Conservation (phyloP, 2,888 invertebrate species). For the Aleiodes leptofemur region DNA sequence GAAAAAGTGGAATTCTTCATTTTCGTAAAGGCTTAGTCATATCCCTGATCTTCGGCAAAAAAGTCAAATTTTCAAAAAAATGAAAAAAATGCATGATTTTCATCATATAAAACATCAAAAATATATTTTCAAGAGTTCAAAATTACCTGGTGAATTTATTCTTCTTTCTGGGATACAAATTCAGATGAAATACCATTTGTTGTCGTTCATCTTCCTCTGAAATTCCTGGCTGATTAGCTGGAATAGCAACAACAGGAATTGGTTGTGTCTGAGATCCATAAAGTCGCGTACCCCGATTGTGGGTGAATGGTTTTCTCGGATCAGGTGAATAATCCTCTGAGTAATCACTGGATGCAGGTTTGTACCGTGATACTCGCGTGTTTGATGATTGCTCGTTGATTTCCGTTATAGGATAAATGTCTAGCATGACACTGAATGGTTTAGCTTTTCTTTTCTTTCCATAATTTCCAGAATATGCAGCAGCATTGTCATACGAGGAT, state of each 20-base stretch:
- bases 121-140: neutral
- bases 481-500: slow-evolving; percentile 58
- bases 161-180: slow-evolving; percentile 79
- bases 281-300: slow-evolving; percentile 60
- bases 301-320: slow-evolving; percentile 58
- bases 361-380: slow-evolving; percentile 60
- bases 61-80: too few species aligned
- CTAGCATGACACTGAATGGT: slow-evolving; percentile 82
- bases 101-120: too few species aligned
- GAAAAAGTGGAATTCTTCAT: too few species aligned
- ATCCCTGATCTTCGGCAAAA: too few species aligned
- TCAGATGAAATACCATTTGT: slow-evolving; percentile 82
- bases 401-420: slow-evolving; percentile 79
- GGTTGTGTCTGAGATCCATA: slow-evolving; percentile 54
- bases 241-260: slow-evolving; percentile 58
- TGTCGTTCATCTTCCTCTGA: slow-evolving; percentile 73
- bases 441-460: slow-evolving; percentile 69
- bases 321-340: slow-evolving; percentile 62
- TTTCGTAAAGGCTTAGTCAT: too few species aligned
- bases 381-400: slow-evolving; percentile 61
- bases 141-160: slow-evolving; percentile 65
- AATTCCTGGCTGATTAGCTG: slow-evolving; percentile 55
- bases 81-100: too few species aligned
- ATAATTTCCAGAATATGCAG: slow-evolving; percentile 52
- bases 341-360: slow-evolving; percentile 29